Evolutionary conservation across 1,140 invertebrate species (phyloP).

Genomic region (Hyles vespertilio): DNA sequence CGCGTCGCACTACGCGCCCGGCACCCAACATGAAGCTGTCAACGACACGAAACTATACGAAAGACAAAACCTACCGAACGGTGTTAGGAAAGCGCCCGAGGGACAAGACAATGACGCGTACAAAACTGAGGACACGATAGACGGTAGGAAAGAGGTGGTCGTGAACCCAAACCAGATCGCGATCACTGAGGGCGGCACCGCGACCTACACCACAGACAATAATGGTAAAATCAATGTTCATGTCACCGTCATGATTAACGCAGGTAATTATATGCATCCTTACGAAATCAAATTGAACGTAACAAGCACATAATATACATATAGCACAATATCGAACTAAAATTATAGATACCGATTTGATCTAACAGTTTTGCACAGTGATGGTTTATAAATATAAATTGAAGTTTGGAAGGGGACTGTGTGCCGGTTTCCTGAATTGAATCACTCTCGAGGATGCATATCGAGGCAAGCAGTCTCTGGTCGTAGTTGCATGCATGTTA

Average conservation of each 20-base stretch:
- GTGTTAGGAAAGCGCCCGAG: constrained; percentile 81
- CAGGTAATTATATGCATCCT: constrained; percentile 78
- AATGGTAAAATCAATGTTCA: constrained; percentile 94
- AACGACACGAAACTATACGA: constrained; percentile 47
- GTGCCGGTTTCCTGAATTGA: constrained; percentile 36
- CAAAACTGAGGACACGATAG: constrained; percentile 77
- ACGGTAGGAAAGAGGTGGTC: constrained; percentile 72
- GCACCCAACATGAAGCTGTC: constrained; percentile 23
- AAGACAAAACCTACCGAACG: constrained; percentile 51
- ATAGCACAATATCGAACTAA: constrained; percentile 14
- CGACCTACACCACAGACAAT: constrained; percentile 83
- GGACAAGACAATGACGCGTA: constrained; percentile 86
- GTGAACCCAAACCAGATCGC: constrained; percentile 62
- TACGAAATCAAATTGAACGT: constrained; percentile 54
- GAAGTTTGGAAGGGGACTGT: constrained; percentile 40
- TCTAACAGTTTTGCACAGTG: constrained; percentile 61
- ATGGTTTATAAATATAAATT: constrained; percentile 35
- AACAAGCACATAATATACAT: constrained; percentile 43
- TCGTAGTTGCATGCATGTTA: constrained; percentile 51
- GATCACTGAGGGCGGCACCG: constrained; percentile 65
- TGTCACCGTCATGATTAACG: constrained; percentile 85
- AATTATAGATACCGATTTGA: constrained; percentile 17
- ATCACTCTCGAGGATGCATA: constrained; percentile 68
- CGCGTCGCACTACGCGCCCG: constrained; percentile 66
- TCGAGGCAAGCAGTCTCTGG: constrained; percentile 67